Conservation (phyloP, 2,797 vertebrate genomes). For the Hyperoplus lanceolatus region DNA sequence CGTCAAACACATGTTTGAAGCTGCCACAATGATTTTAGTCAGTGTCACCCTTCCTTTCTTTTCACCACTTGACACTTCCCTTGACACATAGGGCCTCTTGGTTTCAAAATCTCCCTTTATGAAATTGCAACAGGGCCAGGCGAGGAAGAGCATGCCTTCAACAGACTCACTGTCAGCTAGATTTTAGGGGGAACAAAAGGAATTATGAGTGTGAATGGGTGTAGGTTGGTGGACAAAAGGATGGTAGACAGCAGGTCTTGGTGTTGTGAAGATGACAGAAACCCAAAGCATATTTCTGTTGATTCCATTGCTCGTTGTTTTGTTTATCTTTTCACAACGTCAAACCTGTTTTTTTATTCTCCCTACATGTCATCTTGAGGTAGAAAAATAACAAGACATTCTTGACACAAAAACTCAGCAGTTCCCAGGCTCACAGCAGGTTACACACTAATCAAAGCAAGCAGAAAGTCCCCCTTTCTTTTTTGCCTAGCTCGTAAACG, state of each 20-base stretch:
- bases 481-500: constrained; percentile 19
- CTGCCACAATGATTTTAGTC: constrained; percentile 71
- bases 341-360: neutral
- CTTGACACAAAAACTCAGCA: constrained; percentile 29
- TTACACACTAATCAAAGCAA: constrained; percentile 39
- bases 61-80: constrained; percentile 37
- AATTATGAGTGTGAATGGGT: constrained; percentile 32
- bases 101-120: constrained; percentile 58
- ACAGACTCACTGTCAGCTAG: constrained; percentile 44
- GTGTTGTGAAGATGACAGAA: constrained; percentile 19
- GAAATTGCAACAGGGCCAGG: constrained; percentile 46
- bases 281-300: constrained; percentile 1
- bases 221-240: constrained; percentile 23
- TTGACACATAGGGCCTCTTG: constrained; percentile 51
- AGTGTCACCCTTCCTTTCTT: constrained; percentile 42
- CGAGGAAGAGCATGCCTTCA: constrained; percentile 32
- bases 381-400: constrained; percentile 32
- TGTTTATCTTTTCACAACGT: constrained; percentile 35
- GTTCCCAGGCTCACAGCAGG: constrained; percentile 33
- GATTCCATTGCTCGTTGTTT: constrained; percentile 36
- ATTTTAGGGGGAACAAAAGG: constrained; percentile 30
- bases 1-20: constrained; percentile 68
- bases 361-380: constrained; percentile 23
- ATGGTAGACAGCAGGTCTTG: constrained; percentile 27
- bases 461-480: constrained; percentile 16